A percentile compares a stretch with the other conserved stretches of the same genome.
phyloP scores from a whole-genome alignment of 1,140 invertebrate species.

The Penaeus japonicus region DNA sequence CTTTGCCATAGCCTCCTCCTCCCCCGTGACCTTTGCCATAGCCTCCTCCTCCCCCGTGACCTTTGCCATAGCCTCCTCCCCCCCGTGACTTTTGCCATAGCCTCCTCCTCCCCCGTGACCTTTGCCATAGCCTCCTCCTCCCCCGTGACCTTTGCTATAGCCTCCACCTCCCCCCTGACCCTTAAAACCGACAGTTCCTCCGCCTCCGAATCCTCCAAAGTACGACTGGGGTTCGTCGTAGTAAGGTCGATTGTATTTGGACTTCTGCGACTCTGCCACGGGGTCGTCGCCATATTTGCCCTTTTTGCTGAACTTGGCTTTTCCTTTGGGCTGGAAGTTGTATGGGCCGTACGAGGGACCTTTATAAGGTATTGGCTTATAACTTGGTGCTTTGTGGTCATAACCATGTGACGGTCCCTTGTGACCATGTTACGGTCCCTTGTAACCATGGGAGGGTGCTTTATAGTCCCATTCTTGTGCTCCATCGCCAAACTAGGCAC shows the following conservation, averaged over 20 bases:
- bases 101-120: no score
- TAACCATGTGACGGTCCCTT: no score
- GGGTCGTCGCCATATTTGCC: constrained; percentile 53
- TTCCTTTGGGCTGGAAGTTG: constrained; percentile 35
- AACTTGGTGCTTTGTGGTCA: constrained; percentile 14
- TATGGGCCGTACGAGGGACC: constrained; percentile 45
- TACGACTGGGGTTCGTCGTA: constrained; percentile 22
- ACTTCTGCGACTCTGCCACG: constrained; percentile 49
- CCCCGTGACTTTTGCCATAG: no score
- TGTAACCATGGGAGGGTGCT: no score
- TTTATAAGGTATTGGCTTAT: constrained; percentile 40
- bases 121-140: no score
- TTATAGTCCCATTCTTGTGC: no score
- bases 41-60: not conserved
- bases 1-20: constrained; percentile 6
- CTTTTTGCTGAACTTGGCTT: constrained; percentile 46
- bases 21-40: no score
- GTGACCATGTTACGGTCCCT: no score
- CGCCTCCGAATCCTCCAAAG: constrained; percentile 54
- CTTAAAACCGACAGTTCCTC: constrained; percentile 34
- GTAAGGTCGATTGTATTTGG: not conserved
- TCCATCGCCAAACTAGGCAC: no score
- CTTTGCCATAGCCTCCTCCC: constrained; percentile 29
- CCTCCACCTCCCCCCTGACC: not conserved
- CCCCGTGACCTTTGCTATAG: no score